These are phyloP conservation scores for Syrmaticus mikado DNA, from an alignment of 2,113 vertebrate species.

Conservation along the genomic window DNA sequence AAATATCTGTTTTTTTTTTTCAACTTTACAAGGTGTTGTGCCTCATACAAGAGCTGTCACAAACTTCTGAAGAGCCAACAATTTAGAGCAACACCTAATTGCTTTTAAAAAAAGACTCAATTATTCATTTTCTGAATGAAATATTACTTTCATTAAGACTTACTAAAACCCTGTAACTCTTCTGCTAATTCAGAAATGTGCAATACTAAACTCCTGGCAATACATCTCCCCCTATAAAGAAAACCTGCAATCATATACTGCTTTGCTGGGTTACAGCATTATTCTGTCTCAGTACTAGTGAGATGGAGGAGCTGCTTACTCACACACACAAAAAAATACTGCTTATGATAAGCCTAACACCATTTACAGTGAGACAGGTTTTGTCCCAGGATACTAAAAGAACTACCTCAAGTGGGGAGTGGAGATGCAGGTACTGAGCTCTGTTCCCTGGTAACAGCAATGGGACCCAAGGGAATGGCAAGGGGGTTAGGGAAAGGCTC, in stretches of 20 bases:
- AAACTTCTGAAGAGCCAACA: background rate
- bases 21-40: background rate
- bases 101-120: background rate
- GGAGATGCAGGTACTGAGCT: too few relatives aligned
- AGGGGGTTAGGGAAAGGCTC: background rate
- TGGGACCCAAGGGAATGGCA: too few relatives aligned
- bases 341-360: background rate
- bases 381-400: too few relatives aligned
- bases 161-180: background rate
- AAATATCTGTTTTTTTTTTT: background rate
- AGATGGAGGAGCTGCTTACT: background rate
- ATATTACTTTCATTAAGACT: background rate
- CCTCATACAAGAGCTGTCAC: background rate
- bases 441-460: too few relatives aligned
- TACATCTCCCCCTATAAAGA: background rate
- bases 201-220: fast-evolving
- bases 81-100: background rate
- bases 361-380: too few relatives aligned
- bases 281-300: background rate
- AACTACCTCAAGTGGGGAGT: too few relatives aligned
- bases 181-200: background rate
- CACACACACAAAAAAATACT: background rate
- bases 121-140: background rate
- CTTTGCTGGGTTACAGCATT: background rate
- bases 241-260: background rate